Evolutionary conservation across 2,888 invertebrate genomes (phyloP).

Genomic region (Imbricaverruca yamaguchii): DNA sequence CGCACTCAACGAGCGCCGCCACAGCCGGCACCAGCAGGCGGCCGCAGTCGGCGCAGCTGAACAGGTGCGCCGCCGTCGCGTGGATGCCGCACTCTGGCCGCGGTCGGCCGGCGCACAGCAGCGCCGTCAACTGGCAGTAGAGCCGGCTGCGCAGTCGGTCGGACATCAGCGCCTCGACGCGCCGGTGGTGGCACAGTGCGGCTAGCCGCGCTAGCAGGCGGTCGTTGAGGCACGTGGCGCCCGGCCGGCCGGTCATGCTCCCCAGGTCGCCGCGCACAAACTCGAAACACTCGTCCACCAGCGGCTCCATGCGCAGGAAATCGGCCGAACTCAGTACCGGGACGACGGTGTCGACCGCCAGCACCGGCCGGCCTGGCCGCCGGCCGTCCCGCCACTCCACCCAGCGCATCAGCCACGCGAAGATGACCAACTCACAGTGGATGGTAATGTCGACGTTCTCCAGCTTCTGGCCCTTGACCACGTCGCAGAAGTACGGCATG

Average conservation of each 20-base stretch:
- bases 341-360: conserved; percentile 74
- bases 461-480: conserved; percentile 57
- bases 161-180: conserved; percentile 73
- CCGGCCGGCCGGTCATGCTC: conserved; percentile 74
- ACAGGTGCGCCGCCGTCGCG: conserved; percentile 67
- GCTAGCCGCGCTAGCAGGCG: conserved; percentile 54
- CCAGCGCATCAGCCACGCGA: conserved; percentile 95
- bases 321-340: conserved; percentile 90
- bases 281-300: conserved; percentile 74
- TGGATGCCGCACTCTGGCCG: conserved; percentile 72
- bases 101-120: conserved; percentile 64
- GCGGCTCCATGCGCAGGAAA: conserved; percentile 85
- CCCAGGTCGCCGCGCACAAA: conserved; percentile 81
- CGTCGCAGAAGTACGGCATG: conserved; percentile 92
- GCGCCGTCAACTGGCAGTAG: conserved; percentile 72
- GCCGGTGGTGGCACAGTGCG: conserved; percentile 77
- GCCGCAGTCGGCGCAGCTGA: conserved; percentile 54
- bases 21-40: conserved; percentile 63
- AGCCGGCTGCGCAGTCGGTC: conserved; percentile 79
- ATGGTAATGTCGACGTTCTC: conserved; percentile 95
- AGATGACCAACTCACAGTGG: conserved; percentile 90
- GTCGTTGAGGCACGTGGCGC: conserved; percentile 83
- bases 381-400: conserved; percentile 62
- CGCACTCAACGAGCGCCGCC: conserved; percentile 63
- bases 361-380: conserved; percentile 63